phyloP scores from a whole-genome alignment of 2,888 invertebrate species.

The Drosophila infuscata region DNA sequence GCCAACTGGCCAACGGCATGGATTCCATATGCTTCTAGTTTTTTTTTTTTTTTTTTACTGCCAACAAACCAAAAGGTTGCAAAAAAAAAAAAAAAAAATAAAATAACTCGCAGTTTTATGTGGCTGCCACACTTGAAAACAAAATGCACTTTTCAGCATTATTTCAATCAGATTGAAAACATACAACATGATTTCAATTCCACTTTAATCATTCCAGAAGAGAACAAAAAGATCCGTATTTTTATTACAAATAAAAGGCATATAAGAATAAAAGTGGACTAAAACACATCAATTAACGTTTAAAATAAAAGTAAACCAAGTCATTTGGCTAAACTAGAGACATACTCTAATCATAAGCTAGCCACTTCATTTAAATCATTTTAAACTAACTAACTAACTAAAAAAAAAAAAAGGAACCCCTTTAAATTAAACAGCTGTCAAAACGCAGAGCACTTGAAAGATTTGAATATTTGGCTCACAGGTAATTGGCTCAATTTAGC shows the following conservation, averaged over 20 bases:
- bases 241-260: neutral
- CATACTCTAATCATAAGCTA: neutral
- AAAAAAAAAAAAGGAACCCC: too few relatives aligned
- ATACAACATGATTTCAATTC: neutral
- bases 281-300: neutral
- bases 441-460: slow-evolving; percentile 3
- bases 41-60: slow-evolving; percentile 1
- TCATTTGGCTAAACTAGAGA: neutral
- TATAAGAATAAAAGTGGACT: too few relatives aligned
- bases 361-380: neutral
- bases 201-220: neutral
- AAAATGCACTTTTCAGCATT: neutral
- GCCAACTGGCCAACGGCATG: slow-evolving; percentile 25
- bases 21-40: slow-evolving; percentile 15
- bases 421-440: neutral
- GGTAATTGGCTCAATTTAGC: slow-evolving; percentile 13
- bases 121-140: neutral
- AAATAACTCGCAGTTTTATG: neutral
- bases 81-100: slow-evolving; percentile 5
- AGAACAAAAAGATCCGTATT: neutral
- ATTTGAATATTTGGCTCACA: slow-evolving; percentile 12
- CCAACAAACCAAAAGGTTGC: slow-evolving; percentile 8
- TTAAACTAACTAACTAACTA: neutral
- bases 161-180: neutral
- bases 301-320: neutral